Evolutionary conservation across 1,140 invertebrate species (phyloP), one percentile per base, ranked within the genome.

Genomic region (Leguminivora glycinivorella): DNA sequence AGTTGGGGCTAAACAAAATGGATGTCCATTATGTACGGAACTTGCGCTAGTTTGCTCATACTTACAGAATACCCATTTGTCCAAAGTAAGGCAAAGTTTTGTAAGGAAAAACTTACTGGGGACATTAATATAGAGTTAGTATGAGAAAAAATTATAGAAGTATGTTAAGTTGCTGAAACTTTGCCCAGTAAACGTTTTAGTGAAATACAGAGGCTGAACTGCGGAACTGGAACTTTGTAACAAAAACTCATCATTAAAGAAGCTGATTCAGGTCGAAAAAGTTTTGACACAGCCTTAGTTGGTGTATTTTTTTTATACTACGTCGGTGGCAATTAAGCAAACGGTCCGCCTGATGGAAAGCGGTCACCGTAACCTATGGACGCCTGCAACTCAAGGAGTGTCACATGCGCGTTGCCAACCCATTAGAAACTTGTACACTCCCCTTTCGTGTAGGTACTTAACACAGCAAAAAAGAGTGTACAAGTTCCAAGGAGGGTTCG

Each of bases 111-210:
- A 22, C 47, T 52, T 47, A 19, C 43, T 52, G 17, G 7, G 19
- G 19, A 52, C 47, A 52, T 52, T 52, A 47, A 17, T 47, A 47
- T 19, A 47, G 43, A 47, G 43, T 47, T 47, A 47, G 47, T 52
- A 22, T 10, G n/a, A 52, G 14, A 52, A 52, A n/a, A 52, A 52
- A 52, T 17, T 10, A 22, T 52, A 52, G 4, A 17, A 17, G 43
- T n/a, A 17, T 47, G n/a, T 47, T 47, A 47, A 47, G 14, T 47
- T 47, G 43, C n/a, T 12, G 9, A 17, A 47, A 47, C n/a, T 47
- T 19, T n/a, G 43, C 43, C 43, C 5, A 47, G 6, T 17, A 5
- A 47, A 17, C 7, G 43, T 5, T 47, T 17, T 47, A 38, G 10
- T 38, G 34, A 38, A 47, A 47, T 47, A 47, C 12, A 47, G n/a